Base-by-base conservation (phyloP, 2,797 vertebrate species). In the Amniataba percoides region DNA sequence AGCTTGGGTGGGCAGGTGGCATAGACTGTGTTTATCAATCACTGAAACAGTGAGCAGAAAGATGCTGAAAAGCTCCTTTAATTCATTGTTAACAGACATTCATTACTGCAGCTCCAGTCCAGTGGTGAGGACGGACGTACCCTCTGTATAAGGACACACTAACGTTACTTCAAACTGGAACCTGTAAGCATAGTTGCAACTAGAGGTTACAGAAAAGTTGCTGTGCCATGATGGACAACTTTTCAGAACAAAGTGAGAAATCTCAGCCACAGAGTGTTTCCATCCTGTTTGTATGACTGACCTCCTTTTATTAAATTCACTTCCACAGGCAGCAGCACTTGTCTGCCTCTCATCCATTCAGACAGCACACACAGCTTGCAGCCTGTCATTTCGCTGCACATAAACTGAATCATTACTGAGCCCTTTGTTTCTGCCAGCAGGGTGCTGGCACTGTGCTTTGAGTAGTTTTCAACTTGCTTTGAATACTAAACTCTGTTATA, bases 21-120 rank as follows among this genome's bases (percentile, higher is more conserved):
- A 36, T 9, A 36, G 6, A 36, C 34, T 36, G 34, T 6, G 34
- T 36, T 18, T 42, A 36, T 55, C 43, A 55, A 67, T n/a, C n/a
- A 43, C 39, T 10, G 19, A 45, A 56, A 55, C 49, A 55, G 19
- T 43, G 64, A 67, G 51, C 21, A 27, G 23, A 66, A 49, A 66
- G 21, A 53, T 8, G 14, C n/a, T 53, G 19, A 67, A 53, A 67
- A 25, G 14, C 15, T 39, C 21, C 19, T 36, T 36, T 36, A 9
- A 36, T 34, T 43, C 15, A 45, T 45, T 59, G 14, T 59, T 40
- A 9, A 23, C 8, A 40, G 16, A 57, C n/a, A 34, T 36, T 16
- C 5, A 18, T 34, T 18, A 18, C 16, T 34, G 53, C 27, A 11
- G 53, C 25, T 43, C 8, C 34, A 36, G 34, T 2, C 1, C 8